Evolutionary conservation across 2,113 vertebrate genomes (phyloP).

Genomic region (Corythaeola cristata): DNA sequence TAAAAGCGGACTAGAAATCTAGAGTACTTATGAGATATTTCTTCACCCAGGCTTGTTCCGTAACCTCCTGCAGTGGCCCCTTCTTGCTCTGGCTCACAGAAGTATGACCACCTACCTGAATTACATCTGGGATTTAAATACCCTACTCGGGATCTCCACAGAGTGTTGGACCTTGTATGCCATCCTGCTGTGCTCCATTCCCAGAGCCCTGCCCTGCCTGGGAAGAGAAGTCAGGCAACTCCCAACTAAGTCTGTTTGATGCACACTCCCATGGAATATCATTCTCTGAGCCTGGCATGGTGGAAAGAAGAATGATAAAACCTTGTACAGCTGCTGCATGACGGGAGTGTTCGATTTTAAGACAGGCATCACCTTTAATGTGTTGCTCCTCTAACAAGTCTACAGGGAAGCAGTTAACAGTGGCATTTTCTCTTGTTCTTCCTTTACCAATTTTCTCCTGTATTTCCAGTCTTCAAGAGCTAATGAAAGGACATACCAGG

Average conservation of each 20-base stretch:
- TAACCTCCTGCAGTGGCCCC: background rate
- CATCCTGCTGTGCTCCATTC: background rate
- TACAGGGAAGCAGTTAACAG: background rate
- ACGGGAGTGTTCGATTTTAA: background rate
- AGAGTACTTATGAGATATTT: background rate
- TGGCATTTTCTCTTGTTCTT: background rate
- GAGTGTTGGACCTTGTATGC: rapidly evolving
- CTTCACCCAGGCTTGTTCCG: background rate
- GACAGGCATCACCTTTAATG: background rate
- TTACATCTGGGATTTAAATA: background rate
- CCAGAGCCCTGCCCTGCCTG: background rate
- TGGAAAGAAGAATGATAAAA: background rate
- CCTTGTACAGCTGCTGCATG: background rate
- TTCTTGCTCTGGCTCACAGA: background rate
- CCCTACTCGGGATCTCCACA: background rate
- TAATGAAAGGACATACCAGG: background rate
- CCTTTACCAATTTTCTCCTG: background rate
- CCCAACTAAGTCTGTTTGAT: background rate
- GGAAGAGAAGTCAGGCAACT: background rate
- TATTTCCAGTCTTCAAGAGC: background rate
- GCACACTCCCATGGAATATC: background rate
- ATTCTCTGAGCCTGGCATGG: background rate
- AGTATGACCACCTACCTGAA: background rate
- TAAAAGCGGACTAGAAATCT: background rate
- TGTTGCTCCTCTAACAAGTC: background rate